phyloP scores from a whole-genome alignment of 1,140 invertebrate species.

The Brachionus rotundiformis region DNA sequence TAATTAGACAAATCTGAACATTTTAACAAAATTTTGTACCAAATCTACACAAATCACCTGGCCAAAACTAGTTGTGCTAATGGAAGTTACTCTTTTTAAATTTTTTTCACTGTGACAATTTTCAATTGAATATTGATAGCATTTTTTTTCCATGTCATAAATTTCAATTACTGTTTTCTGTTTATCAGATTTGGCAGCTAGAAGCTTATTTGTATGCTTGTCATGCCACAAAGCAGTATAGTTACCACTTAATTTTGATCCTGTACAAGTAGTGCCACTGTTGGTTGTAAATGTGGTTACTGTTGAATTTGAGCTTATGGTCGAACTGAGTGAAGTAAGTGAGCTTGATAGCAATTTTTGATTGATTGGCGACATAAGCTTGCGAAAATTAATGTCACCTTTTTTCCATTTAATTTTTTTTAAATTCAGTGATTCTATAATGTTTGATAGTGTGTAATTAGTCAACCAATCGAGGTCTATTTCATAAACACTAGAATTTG shows the following conservation, averaged over 20 bases:
- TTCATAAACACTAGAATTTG: conserved; percentile 17
- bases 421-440: background rate
- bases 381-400: background rate
- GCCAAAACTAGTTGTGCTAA: conserved; percentile 4
- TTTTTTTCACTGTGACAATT: conserved; percentile 13
- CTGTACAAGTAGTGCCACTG: background rate
- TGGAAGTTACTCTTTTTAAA: conserved; percentile 31
- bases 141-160: background rate
- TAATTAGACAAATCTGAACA: conserved; percentile 44
- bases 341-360: background rate
- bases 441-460: background rate
- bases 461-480: conserved; percentile 38
- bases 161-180: conserved; percentile 15
- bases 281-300: conserved; percentile 9
- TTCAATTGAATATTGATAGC: conserved; percentile 27
- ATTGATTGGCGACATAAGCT: background rate
- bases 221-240: conserved; percentile 50
- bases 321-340: conserved; percentile 32
- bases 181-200: conserved; percentile 44
- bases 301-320: background rate
- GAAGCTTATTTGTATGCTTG: conserved; percentile 9
- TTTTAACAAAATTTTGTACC: conserved; percentile 47
- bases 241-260: background rate
- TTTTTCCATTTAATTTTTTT: background rate
- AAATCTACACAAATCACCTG: conserved; percentile 49